Conservation (phyloP, 2,797 vertebrate species). For the Jordanella pulchra region DNA sequence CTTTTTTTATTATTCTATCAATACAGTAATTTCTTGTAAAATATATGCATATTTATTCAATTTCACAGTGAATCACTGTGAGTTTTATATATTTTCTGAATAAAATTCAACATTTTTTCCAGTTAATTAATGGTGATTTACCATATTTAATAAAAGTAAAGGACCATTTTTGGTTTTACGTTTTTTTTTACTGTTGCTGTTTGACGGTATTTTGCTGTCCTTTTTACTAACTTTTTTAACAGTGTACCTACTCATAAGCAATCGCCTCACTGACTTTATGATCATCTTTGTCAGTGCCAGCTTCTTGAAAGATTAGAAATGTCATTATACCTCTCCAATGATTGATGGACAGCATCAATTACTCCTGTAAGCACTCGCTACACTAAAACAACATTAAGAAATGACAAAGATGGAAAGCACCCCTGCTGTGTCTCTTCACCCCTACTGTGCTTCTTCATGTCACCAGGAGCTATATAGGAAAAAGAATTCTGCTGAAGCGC, state of each 20-base stretch:
- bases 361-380: background rate
- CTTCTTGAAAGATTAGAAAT: background rate
- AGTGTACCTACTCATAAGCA: background rate
- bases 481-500: too few species aligned
- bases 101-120: too few species aligned
- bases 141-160: too few species aligned
- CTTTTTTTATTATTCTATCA: too few species aligned
- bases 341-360: background rate
- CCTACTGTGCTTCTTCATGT: conserved; percentile 1
- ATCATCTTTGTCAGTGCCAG: background rate
- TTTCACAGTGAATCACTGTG: too few species aligned
- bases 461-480: background rate
- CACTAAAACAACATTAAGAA: conserved; percentile 1
- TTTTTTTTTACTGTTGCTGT: background rate
- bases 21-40: too few species aligned
- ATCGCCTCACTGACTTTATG: background rate
- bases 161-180: too few species aligned
- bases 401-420: conserved; percentile 12
- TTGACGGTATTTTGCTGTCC: too few species aligned
- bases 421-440: conserved; percentile 40
- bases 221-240: too few species aligned
- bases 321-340: background rate
- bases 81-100: too few species aligned
- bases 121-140: too few species aligned
- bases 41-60: too few species aligned